Evolutionary conservation across 2,113 vertebrate species (phyloP).

Genomic region (Bubo bubo): DNA sequence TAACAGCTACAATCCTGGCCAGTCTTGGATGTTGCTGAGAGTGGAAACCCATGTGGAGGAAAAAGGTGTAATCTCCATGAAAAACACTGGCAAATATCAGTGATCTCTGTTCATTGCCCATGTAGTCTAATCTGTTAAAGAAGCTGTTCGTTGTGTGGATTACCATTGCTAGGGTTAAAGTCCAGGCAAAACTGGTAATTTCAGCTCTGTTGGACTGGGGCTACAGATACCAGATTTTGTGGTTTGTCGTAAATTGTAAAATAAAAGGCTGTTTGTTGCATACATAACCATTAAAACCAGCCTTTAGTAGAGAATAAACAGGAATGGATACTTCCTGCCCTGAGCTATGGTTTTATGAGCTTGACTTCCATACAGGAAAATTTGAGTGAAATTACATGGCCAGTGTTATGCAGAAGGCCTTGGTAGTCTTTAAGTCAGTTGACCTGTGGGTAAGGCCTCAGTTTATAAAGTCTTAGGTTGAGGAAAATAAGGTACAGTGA

Average conservation of each 20-base stretch:
- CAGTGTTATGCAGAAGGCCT: background rate
- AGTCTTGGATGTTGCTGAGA: background rate
- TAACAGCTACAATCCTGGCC: background rate
- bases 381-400: background rate
- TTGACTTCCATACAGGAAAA: background rate
- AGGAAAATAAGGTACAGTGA: background rate
- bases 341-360: background rate
- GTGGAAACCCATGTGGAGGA: background rate
- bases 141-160: background rate
- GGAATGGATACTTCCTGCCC: background rate
- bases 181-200: background rate
- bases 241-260: background rate
- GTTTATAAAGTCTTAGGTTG: background rate
- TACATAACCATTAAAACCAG: background rate
- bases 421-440: background rate
- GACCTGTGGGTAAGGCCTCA: background rate
- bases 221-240: background rate
- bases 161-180: background rate
- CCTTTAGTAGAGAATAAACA: background rate
- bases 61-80: background rate
- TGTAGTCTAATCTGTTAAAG: background rate
- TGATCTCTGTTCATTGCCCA: background rate
- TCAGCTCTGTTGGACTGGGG: fast-evolving
- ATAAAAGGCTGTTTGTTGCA: background rate
- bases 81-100: background rate